phyloP scores from a whole-genome alignment of 2,888 invertebrate genomes.

The Aproaerema taeniolella region DNA sequence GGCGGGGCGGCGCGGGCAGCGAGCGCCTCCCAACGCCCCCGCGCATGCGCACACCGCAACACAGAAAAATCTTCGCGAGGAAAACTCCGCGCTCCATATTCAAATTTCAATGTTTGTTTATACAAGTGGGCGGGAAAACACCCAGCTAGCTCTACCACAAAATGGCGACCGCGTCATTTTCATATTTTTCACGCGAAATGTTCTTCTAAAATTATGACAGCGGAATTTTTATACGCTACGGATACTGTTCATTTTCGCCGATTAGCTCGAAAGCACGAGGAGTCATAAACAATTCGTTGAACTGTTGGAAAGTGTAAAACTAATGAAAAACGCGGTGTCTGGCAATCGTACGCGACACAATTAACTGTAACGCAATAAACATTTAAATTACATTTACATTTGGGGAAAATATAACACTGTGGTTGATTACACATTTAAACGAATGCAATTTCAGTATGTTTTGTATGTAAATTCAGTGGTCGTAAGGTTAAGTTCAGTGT shows the following conservation, averaged over 20 bases:
- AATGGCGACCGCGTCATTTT: constrained; percentile 37
- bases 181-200: constrained; percentile 8
- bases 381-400: constrained; percentile 41
- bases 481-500: constrained; percentile 74
- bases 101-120: constrained; percentile 49
- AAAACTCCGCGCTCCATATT: constrained; percentile 52
- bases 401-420: constrained; percentile 38
- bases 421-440: constrained; percentile 62
- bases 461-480: constrained; percentile 67
- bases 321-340: constrained; percentile 14
- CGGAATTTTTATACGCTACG: constrained; percentile 9
- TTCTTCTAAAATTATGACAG: constrained; percentile 4
- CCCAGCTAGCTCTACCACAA: constrained; percentile 34
- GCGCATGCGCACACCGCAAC: constrained; percentile 61
- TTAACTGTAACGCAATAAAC: constrained; percentile 30
- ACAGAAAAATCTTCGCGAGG: constrained; percentile 60
- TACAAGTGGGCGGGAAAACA: constrained; percentile 49
- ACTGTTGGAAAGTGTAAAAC: constrained; percentile 21
- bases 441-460: constrained; percentile 64
- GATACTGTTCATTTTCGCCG: constrained; percentile 13
- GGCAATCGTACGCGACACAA: constrained; percentile 22
- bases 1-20: constrained; percentile 68
- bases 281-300: constrained; percentile 5
- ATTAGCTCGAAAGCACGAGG: constrained; percentile 1
- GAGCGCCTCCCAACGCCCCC: constrained; percentile 76